Base-by-base conservation (phyloP, 2,888 invertebrate species). In the Dugesia japonica region DNA sequence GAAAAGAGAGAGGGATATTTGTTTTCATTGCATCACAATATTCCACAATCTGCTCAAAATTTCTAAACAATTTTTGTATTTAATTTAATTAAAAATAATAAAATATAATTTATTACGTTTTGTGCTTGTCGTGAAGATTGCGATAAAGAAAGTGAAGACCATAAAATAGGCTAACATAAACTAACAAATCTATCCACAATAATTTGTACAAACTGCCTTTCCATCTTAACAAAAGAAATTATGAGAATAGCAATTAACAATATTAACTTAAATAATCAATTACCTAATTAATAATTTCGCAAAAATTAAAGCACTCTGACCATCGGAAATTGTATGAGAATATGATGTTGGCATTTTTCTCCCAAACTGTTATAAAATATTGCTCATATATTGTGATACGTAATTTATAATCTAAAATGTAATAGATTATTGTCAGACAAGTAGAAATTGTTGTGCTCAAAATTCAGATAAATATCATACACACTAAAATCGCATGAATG, bases 21-120 rank as follows among this genome's bases (percentile, higher is more conserved):
- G 56, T 56, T 56, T 56, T 56, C 56, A 56, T 56, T 56, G 56
- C 23, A 56, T 56, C 56, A 56, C 56, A 56, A 23, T 56, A 56
- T 23, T 56, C 23, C 17, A 56, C 56, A 20, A 56, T 56, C 23
- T 56, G 20, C 17, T 56, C 56, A 56, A 56, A 56, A 56, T 56
- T 56, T 13, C 56, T 56, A n/a, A n/a, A n/a, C n/a, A n/a, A n/a
- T n/a, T n/a, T n/a, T n/a, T n/a, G n/a, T n/a, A n/a, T n/a, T n/a
- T n/a, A n/a, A n/a, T n/a, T n/a, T 4, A 56, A 20, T 4, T 56
- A 20, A 56, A 13, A 56, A 13, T 56, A 4, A n/a, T 20, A 56
- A 56, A 56, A n/a, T 20, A 56, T 9, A 56, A 7, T 38, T 38
- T 38, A 38, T 56, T n/a, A 56, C 56, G 4, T 56, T 56, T 56